Evolutionary conservation across 2,797 vertebrate species (phyloP).

Genomic region (Scyliorhinus canicula): DNA sequence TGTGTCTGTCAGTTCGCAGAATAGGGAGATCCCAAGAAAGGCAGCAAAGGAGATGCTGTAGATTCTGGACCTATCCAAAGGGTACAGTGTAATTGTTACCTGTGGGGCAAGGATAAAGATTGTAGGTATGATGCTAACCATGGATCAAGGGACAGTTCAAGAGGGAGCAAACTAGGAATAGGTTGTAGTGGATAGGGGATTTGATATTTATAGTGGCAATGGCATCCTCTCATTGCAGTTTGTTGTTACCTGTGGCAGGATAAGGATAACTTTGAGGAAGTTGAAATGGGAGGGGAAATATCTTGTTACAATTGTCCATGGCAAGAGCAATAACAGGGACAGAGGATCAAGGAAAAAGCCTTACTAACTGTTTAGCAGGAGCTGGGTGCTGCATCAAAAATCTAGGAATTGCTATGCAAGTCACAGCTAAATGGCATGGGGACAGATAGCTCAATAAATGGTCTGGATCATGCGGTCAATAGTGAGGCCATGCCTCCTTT

Average conservation of each 20-base stretch:
- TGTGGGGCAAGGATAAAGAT: neutral
- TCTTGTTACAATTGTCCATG: neutral
- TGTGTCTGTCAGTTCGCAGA: neutral
- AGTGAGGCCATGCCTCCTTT: no score
- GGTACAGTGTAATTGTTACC: neutral
- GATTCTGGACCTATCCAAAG: neutral
- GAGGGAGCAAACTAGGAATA: neutral
- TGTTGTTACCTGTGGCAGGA: neutral
- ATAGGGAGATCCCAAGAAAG: neutral
- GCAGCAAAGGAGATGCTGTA: neutral
- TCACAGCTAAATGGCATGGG: neutral
- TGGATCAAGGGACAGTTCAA: neutral
- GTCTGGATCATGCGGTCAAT: no score
- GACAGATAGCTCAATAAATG: neutral
- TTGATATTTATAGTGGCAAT: neutral
- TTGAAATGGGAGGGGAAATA: neutral
- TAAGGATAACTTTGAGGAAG: neutral
- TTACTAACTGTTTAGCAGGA: neutral
- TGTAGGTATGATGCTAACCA: no score
- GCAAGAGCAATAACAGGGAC: neutral
- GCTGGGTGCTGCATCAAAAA: neutral
- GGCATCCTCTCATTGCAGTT: neutral
- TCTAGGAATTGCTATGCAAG: neutral
- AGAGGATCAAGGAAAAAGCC: neutral
- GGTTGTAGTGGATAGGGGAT: neutral